Conservation (phyloP, 2,797 vertebrate species). For the Tenualosa thibaudeaui region DNA sequence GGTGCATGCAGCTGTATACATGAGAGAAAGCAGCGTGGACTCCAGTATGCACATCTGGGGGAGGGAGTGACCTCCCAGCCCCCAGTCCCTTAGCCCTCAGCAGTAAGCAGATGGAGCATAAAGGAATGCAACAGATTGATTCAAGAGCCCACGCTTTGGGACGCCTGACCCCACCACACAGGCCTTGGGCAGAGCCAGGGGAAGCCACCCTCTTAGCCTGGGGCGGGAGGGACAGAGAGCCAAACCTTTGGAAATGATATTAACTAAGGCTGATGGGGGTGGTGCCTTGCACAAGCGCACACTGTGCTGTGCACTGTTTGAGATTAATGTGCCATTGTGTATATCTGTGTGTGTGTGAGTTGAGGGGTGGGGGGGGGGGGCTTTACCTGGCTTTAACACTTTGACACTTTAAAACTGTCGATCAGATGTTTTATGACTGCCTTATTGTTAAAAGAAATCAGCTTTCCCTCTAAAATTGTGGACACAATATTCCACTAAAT, state of each 20-base stretch:
- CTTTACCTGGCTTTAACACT: not conserved
- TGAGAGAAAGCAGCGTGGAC: not conserved
- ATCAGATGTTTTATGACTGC: not conserved
- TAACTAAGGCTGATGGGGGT: conserved; percentile 43
- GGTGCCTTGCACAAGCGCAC: not conserved
- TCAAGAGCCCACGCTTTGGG: conserved; percentile 29
- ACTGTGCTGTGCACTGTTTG: not conserved
- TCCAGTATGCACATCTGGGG: not conserved
- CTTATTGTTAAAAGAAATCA: not conserved
- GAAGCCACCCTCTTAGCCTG: conserved; percentile 34
- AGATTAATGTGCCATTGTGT: not conserved
- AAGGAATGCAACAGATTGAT: conserved; percentile 41
- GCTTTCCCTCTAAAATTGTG: not conserved
- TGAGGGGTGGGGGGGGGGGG: too few species aligned
- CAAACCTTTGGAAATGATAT: conserved; percentile 50
- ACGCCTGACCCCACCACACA: conserved; percentile 30
- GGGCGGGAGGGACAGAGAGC: conserved; percentile 36
- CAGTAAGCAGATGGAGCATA: conserved; percentile 35
- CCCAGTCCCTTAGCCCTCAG: not conserved
- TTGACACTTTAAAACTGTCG: not conserved
- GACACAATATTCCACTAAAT: not conserved
- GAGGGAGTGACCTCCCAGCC: not conserved
- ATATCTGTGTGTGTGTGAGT: too few species aligned
- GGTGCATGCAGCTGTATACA: not conserved
- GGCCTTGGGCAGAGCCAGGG: conserved; percentile 37